Evolutionary conservation across 2,888 invertebrate genomes (phyloP).

Genomic region (Drosophila anomelani): DNA sequence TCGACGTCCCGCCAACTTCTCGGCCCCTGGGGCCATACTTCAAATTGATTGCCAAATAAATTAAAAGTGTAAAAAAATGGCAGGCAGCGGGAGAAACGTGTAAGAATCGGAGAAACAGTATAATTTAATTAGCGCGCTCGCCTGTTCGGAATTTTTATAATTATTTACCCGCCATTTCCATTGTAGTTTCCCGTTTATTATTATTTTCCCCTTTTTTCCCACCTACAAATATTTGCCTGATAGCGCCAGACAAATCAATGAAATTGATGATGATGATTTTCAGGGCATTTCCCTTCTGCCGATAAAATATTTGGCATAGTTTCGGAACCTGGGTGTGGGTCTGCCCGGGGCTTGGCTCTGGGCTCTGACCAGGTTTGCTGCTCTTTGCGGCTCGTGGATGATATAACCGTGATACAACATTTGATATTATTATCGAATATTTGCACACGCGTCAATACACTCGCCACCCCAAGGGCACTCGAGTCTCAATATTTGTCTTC

Average conservation of each 20-base stretch:
- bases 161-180: constrained; percentile 66
- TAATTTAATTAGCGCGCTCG: constrained; percentile 80
- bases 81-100: constrained; percentile 49
- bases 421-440: constrained; percentile 49
- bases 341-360: constrained; percentile 14
- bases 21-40: constrained; percentile 44
- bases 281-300: constrained; percentile 53
- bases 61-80: constrained; percentile 54
- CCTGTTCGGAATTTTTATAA: constrained; percentile 58
- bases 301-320: constrained; percentile 72
- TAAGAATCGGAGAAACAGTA: constrained; percentile 63
- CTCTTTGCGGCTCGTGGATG: constrained; percentile 32
- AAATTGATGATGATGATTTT: constrained; percentile 24
- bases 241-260: constrained; percentile 32
- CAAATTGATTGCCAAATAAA: constrained; percentile 78
- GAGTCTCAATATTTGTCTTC: constrained; percentile 38
- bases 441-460: constrained; percentile 43
- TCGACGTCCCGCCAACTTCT: constrained; percentile 3
- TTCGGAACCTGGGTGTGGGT: constrained; percentile 40
- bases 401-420: constrained; percentile 34
- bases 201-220: constrained; percentile 21
- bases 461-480: constrained; percentile 37
- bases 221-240: constrained; percentile 62
- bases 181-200: constrained; percentile 31
- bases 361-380: constrained; percentile 29